Evolutionary conservation across 1,140 invertebrate species (phyloP).

Genomic region (Lethrus apterus): DNA sequence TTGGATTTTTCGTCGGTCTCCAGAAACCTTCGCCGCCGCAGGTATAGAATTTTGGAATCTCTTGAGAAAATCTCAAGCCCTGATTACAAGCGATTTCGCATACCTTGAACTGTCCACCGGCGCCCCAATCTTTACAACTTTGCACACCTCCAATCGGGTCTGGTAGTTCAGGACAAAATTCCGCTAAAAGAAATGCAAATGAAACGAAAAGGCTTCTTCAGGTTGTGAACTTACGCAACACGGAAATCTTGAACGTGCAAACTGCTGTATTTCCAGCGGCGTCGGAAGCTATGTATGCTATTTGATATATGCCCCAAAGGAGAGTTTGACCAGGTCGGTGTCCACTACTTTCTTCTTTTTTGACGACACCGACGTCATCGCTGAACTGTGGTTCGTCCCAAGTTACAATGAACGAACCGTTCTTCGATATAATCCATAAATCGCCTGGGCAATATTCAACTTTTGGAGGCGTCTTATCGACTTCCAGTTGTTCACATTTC

Average conservation of each 20-base stretch:
- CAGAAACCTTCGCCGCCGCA: constrained; percentile 95
- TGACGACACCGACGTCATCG: constrained; percentile 76
- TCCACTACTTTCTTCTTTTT: constrained; percentile 77
- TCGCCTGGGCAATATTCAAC: constrained; percentile 88
- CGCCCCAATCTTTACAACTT: constrained; percentile 92
- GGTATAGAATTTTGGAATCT: constrained; percentile 89
- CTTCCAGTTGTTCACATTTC: constrained; percentile 76
- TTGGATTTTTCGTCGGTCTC: constrained; percentile 77
- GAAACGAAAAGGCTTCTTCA: neutral
- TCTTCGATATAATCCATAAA: constrained; percentile 87
- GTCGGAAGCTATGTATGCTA: constrained; percentile 91
- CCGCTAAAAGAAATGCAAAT: constrained; percentile 51
- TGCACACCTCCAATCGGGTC: constrained; percentile 86
- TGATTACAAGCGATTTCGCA: constrained; percentile 83
- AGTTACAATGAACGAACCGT: constrained; percentile 83
- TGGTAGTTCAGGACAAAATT: constrained; percentile 79
- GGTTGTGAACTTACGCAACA: constrained; percentile 62
- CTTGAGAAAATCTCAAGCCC: constrained; percentile 81
- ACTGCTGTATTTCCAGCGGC: constrained; percentile 82
- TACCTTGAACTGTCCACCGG: constrained; percentile 88
- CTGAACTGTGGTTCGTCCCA: constrained; percentile 92
- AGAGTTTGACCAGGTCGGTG: constrained; percentile 86
- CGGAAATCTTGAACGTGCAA: constrained; percentile 90
- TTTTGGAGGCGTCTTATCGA: constrained; percentile 79
- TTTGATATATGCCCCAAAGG: constrained; percentile 86